These are phyloP conservation scores for Dryas iulia DNA, from an alignment of 1,140 invertebrate genomes.

Conservation along the genomic window DNA sequence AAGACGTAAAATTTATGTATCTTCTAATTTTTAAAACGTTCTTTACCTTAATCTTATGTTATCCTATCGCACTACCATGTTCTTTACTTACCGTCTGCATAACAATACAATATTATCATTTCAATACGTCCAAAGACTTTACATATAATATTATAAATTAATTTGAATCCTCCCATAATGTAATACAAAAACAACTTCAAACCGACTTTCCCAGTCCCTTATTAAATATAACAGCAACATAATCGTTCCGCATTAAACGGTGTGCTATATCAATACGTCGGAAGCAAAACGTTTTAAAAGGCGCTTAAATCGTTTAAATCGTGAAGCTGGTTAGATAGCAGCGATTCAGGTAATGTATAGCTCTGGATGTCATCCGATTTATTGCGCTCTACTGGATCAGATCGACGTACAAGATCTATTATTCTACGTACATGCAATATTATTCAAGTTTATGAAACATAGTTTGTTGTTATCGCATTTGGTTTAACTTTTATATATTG, in stretches of 20 bases:
- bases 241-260: constrained; percentile 24
- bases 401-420: background rate
- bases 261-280: constrained; percentile 53
- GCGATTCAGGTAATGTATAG: constrained; percentile 52
- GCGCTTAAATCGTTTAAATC: constrained; percentile 57
- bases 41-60: too few species aligned
- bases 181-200: background rate
- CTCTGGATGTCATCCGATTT: constrained; percentile 45
- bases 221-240: constrained; percentile 7
- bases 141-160: background rate
- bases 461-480: background rate
- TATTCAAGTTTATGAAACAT: background rate
- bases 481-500: background rate
- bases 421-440: background rate
- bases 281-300: constrained; percentile 56
- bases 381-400: constrained; percentile 32
- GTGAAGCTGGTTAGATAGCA: constrained; percentile 59
- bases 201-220: background rate
- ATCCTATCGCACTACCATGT: background rate
- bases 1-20: too few species aligned
- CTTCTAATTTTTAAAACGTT: too few species aligned
- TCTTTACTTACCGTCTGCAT: background rate
- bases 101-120: background rate
- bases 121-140: background rate
- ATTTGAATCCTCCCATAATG: background rate